Evolutionary conservation across 35 echinoderm and acorn worm species (phyloP), one percentile per base, ranked within the genome.

Genomic region (Chiridota heheva): DNA sequence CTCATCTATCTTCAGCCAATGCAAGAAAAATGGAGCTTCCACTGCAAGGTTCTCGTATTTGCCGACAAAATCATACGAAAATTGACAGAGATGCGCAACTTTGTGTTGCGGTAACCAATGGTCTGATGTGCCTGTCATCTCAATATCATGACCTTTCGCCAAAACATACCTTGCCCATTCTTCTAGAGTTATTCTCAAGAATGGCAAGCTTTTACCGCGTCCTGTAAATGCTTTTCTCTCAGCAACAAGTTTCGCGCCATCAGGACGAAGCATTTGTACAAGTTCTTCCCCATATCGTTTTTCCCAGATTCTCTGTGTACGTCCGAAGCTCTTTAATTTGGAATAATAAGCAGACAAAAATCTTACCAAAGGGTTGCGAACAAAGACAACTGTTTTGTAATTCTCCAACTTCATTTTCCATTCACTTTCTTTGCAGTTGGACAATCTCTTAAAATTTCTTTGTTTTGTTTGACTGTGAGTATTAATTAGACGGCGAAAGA

Each of bases 1-100:
- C 20, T 58, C 20, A 41, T 86, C 51, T 15, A 92, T 51, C 2
- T 77, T 77, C 34, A 86, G 20, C 76, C 66, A 82, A 6, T 76
- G 31, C 31, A 92, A 60, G 13, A 82, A 56, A 56, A 80, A 92
- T 2, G 83, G 76, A 3, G 53, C 90, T 83, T 92, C 83, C 7
- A 61, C 37, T 6, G 83, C 65, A 6, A 92, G 32, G 42, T 87
- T 87, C 57, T 92, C 90, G 69, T 86, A 92, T 62, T 92, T 76
- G 30, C 90, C 90, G 27, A 92, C 87, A 51, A 92, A 87, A 40
- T 92, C 90, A 29, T 92, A 92, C 15, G 22, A 18, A 40, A 92
- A 82, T 37, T 87, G 60, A 64, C 90, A 92, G 2, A 85, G 74
- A 20, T 67, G 66, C 1, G 90, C 71, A 2, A 92, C 83, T 1